These are phyloP conservation scores for Distichodus sexfasciatus DNA, from an alignment of 2,797 vertebrate genomes.

Conservation along the genomic window DNA sequence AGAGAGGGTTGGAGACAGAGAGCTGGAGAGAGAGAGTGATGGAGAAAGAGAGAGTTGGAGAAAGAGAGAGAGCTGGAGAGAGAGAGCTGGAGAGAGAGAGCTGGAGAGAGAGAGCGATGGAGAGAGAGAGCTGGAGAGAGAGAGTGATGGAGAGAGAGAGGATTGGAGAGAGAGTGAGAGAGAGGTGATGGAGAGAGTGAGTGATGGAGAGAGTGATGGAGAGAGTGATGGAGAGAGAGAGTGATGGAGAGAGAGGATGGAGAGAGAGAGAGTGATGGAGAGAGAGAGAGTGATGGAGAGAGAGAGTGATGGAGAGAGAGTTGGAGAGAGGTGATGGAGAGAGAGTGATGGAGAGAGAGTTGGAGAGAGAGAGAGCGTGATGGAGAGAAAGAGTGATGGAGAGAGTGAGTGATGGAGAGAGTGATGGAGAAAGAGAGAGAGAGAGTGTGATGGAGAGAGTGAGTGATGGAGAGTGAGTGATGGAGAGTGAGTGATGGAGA, in stretches of 20 bases:
- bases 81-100: not conserved
- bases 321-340: not conserved
- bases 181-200: not conserved
- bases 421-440: not conserved
- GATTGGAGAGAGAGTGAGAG: not conserved
- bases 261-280: not conserved
- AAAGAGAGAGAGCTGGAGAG: not conserved
- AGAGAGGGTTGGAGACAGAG: not conserved
- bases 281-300: not conserved
- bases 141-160: not conserved
- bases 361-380: not conserved
- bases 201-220: too few relatives aligned
- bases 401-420: not conserved
- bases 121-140: not conserved
- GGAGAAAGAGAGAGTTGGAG: not conserved
- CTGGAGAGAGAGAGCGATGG: constrained; percentile 60
- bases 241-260: constrained; percentile 46
- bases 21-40: constrained; percentile 60
- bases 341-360: not conserved
- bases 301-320: not conserved
- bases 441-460: not conserved
- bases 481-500: not conserved
- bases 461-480: not conserved
- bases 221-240: too few relatives aligned
- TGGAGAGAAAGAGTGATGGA: not conserved